Conservation (phyloP, 1,140 invertebrate species). For the Penaeus indicus region DNA sequence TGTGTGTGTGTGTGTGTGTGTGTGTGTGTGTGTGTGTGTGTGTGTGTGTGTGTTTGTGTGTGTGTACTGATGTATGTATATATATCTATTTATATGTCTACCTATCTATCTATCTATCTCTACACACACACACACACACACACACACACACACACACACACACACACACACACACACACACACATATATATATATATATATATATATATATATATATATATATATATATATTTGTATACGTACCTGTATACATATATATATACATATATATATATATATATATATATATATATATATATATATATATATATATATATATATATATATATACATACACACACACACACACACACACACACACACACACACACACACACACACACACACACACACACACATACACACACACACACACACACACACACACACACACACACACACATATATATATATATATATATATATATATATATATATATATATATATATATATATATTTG, state of each 20-base stretch:
- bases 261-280: slow-evolving; percentile 26
- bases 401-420: no score
- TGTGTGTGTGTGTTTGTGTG: not conserved
- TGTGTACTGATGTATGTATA: no score
- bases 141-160: slow-evolving; percentile 13
- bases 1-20: not conserved
- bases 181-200: slow-evolving; percentile 26
- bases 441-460: no score
- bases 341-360: no score
- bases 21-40: not conserved
- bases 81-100: no score
- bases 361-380: no score
- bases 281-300: slow-evolving; percentile 3
- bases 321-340: not conserved
- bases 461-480: no score
- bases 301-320: not conserved
- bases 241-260: slow-evolving; percentile 16
- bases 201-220: slow-evolving; percentile 23
- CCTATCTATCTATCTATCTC: no score
- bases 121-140: not conserved
- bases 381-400: no score
- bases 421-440: no score
- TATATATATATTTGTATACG: not conserved
- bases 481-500: no score
- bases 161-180: not conserved